Conservation (phyloP, 2,888 invertebrate species). For the Tipula confusa region DNA sequence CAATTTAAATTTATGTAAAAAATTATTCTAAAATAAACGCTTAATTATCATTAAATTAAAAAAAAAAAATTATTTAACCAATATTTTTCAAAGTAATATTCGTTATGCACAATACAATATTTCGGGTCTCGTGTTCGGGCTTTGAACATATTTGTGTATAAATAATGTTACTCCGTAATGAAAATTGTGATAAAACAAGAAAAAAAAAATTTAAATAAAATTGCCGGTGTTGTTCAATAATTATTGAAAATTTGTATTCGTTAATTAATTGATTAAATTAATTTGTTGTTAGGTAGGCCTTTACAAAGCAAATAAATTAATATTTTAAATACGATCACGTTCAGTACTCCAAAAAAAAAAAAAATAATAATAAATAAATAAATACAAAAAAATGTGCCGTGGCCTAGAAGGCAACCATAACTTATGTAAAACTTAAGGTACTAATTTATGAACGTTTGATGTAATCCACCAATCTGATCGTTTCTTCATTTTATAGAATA, state of each 20-base stretch:
- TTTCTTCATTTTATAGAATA: not conserved
- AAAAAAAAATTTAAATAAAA: not conserved
- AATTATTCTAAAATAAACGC: constrained; percentile 7
- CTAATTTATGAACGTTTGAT: no score
- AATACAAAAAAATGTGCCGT: no score
- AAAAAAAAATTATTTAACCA: not conserved
- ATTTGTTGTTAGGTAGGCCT: not conserved
- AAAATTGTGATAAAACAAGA: not conserved
- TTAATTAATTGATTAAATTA: not conserved
- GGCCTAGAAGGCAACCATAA: no score
- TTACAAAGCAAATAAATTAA: not conserved
- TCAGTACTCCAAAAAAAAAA: not conserved
- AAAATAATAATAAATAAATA: no score
- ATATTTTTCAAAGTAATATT: not conserved
- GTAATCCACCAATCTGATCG: not conserved
- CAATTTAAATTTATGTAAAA: constrained; percentile 4
- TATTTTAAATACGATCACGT: not conserved
- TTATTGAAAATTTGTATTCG: not conserved
- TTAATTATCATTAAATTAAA: not conserved
- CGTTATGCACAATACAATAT: not conserved
- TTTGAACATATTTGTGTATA: not conserved
- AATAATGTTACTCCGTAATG: not conserved
- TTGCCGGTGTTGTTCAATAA: not conserved
- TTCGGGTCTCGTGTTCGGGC: not conserved
- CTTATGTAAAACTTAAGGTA: no score